Conservation (phyloP, 1,140 invertebrate species). For the Adelges cooleyi region DNA sequence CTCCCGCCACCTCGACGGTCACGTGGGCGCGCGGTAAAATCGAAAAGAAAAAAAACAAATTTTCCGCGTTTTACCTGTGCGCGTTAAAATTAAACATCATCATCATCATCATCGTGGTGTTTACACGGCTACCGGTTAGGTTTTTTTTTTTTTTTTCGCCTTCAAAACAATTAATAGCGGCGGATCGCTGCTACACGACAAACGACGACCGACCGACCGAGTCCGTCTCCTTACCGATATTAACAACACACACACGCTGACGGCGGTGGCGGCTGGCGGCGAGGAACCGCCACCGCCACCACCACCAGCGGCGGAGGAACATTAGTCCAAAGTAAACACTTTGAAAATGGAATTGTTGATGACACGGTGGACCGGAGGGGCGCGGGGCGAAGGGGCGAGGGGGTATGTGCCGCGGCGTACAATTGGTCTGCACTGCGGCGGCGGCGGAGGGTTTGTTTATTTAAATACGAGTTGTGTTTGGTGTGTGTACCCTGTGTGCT, state of each 20-base stretch:
- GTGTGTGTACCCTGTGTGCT: conserved; percentile 18
- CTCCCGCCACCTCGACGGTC: too few species aligned
- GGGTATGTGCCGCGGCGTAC: conserved; percentile 16
- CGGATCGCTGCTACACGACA: background rate
- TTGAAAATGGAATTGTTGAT: conserved; percentile 29
- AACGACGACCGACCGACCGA: conserved; percentile 24
- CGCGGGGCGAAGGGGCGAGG: background rate
- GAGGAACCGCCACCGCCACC: conserved; percentile 15
- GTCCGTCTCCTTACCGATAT: conserved; percentile 23
- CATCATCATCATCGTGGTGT: too few species aligned
- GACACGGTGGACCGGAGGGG: conserved; percentile 14
- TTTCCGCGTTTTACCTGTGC: too few species aligned
- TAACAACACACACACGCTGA: background rate
- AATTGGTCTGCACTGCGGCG: conserved; percentile 16
- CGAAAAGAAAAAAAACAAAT: too few species aligned
- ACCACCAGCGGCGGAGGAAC: too few species aligned
- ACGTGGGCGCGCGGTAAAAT: too few species aligned
- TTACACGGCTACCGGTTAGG: too few species aligned
- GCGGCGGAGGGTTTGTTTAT: conserved; percentile 22
- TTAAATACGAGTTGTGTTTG: conserved; percentile 27
- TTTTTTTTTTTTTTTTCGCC: too few species aligned
- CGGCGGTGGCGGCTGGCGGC: background rate
- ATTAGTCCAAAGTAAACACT: conserved; percentile 29
- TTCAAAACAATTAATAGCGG: too few species aligned
- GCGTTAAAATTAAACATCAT: too few species aligned